phyloP scores from a whole-genome alignment of 2,888 invertebrate species.

The Aleiodes leptofemur region DNA sequence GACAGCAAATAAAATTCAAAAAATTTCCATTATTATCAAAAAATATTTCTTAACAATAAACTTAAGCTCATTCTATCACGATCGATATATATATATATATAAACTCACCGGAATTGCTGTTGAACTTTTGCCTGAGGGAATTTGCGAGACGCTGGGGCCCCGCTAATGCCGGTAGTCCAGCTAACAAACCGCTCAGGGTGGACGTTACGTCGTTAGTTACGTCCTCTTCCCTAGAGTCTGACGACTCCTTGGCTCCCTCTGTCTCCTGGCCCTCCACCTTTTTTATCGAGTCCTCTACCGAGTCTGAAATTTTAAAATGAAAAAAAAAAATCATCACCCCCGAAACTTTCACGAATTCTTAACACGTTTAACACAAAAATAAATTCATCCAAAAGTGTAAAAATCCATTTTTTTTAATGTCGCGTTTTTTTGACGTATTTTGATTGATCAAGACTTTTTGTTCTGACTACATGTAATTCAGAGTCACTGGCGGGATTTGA shows the following conservation, averaged over 20 bases:
- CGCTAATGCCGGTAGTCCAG: constrained; percentile 73
- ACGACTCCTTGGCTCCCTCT: constrained; percentile 72
- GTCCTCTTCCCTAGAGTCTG: constrained; percentile 69
- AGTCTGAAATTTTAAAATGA: constrained; percentile 59
- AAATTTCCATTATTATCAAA: neutral
- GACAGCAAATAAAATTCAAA: neutral
- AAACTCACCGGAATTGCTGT: constrained; percentile 72
- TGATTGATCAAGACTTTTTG: neutral
- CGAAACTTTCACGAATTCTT: constrained; percentile 10
- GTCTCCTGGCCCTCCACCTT: constrained; percentile 75
- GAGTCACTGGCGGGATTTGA: too few species aligned
- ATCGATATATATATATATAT: neutral
- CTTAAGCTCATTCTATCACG: neutral
- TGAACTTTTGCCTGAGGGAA: constrained; percentile 72
- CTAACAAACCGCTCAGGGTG: constrained; percentile 71
- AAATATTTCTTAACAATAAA: neutral
- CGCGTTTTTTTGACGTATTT: too few species aligned
- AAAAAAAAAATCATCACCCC: constrained; percentile 22
- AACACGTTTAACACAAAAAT: too few species aligned
- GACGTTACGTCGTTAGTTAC: constrained; percentile 67
- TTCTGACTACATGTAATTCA: too few species aligned
- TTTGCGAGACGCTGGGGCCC: constrained; percentile 74
- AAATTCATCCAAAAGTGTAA: neutral
- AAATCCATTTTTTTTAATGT: neutral
- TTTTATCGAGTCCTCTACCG: constrained; percentile 72